Evolutionary conservation across 1,140 invertebrate genomes (phyloP).

Genomic region (Oryctes rhinoceros): DNA sequence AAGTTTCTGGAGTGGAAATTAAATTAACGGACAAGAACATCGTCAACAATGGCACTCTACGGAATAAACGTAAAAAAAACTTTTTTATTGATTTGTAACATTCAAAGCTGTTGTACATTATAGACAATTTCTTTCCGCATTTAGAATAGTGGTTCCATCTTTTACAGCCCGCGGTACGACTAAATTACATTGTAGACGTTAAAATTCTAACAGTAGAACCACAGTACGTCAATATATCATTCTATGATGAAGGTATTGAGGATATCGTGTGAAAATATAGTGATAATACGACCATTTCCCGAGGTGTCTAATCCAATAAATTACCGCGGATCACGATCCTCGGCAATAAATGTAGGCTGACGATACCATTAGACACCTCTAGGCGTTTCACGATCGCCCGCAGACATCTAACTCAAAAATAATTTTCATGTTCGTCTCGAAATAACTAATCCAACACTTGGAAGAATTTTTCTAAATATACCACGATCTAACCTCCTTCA

Average conservation of each 20-base stretch:
- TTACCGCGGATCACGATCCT: slow-evolving; percentile 20
- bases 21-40: too few species aligned
- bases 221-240: slow-evolving; percentile 1
- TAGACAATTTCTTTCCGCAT: too few species aligned
- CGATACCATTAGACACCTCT: slow-evolving; percentile 1
- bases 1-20: too few species aligned
- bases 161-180: too few species aligned
- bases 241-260: background rate
- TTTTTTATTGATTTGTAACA: too few species aligned
- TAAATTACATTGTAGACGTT: too few species aligned
- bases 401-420: background rate
- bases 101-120: too few species aligned
- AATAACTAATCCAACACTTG: background rate
- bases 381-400: slow-evolving; percentile 4
- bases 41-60: too few species aligned
- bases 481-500: background rate
- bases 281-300: slow-evolving; percentile 21
- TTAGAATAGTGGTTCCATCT: too few species aligned
- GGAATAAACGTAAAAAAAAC: too few species aligned
- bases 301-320: slow-evolving; percentile 27
- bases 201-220: background rate
- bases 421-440: slow-evolving; percentile 1
- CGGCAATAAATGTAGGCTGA: background rate
- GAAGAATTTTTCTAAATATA: slow-evolving; percentile 2
- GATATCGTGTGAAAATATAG: slow-evolving; percentile 32